Percentiles rank a stretch among this genome's conserved stretches.
These are phyloP conservation scores for Troides aeacus DNA, from an alignment of 2,888 invertebrate genomes.

Conservation along the genomic window DNA sequence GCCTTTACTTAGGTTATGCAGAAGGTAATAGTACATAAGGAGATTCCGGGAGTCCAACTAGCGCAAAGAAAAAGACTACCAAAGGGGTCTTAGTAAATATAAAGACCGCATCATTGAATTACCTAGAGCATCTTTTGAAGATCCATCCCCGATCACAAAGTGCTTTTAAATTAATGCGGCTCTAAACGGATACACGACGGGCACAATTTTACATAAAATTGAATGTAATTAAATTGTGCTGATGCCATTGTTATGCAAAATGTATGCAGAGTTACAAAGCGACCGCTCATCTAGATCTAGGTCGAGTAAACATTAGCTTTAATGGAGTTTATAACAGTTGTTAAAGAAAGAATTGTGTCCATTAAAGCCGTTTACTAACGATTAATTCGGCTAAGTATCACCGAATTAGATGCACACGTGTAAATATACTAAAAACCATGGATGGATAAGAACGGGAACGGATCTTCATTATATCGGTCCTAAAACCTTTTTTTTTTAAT, in stretches of 20 bases:
- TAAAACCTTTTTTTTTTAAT: no score
- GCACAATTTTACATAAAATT: constrained; percentile 24
- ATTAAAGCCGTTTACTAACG: constrained; percentile 10
- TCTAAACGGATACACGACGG: neutral
- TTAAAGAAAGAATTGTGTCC: constrained; percentile 31
- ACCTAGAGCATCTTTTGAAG: no score
- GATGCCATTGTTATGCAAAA: constrained; percentile 19
- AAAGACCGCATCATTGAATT: no score
- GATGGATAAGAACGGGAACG: no score
- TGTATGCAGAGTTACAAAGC: constrained; percentile 22
- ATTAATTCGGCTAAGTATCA: neutral
- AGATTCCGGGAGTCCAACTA: no score
- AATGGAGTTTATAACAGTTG: constrained; percentile 28
- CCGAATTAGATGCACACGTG: no score
- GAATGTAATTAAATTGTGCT: constrained; percentile 25
- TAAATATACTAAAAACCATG: no score
- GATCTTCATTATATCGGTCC: no score
- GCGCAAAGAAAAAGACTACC: no score
- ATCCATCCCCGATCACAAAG: neutral
- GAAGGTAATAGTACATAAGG: no score
- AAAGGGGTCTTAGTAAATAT: no score
- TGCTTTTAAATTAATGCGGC: neutral
- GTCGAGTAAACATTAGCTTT: constrained; percentile 20
- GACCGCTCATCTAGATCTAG: constrained; percentile 15
- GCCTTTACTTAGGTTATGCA: no score